Conservation (phyloP, 2,797 vertebrate genomes). For the Heteromormyrus szaboi region DNA sequence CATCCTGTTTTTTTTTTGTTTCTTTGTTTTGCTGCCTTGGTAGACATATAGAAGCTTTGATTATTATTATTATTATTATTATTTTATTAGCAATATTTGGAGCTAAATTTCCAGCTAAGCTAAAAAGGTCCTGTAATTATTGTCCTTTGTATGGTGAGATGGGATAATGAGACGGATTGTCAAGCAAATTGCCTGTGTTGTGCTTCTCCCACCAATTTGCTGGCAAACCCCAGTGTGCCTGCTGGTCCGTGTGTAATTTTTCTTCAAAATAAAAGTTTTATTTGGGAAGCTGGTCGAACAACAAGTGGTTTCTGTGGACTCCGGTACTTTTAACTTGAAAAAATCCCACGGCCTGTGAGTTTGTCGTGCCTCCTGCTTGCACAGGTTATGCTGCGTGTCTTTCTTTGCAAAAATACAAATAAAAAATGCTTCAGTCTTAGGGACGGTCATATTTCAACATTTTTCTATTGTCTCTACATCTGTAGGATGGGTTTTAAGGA, state of each 20-base stretch:
- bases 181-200: constrained; percentile 1
- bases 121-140: constrained; percentile 23
- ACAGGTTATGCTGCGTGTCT: neutral
- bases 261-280: constrained; percentile 22
- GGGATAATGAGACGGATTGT: neutral
- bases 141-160: constrained; percentile 22
- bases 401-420: neutral
- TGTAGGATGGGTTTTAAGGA: constrained; percentile 10
- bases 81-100: constrained; percentile 11
- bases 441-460: neutral
- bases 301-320: constrained; percentile 18
- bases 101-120: constrained; percentile 17
- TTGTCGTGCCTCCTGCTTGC: neutral
- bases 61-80: neutral
- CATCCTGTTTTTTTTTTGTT: constrained; percentile 7
- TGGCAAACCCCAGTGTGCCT: constrained; percentile 13
- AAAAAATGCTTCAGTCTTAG: neutral
- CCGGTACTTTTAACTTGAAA: constrained; percentile 11
- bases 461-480: neutral
- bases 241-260: constrained; percentile 16
- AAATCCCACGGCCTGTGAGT: neutral
- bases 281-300: constrained; percentile 21
- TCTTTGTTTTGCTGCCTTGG: constrained; percentile 24
- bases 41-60: constrained; percentile 9
- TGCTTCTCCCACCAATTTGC: constrained; percentile 13